phyloP scores from a whole-genome alignment of 2,888 invertebrate genomes.

The Leucoma salicis region DNA sequence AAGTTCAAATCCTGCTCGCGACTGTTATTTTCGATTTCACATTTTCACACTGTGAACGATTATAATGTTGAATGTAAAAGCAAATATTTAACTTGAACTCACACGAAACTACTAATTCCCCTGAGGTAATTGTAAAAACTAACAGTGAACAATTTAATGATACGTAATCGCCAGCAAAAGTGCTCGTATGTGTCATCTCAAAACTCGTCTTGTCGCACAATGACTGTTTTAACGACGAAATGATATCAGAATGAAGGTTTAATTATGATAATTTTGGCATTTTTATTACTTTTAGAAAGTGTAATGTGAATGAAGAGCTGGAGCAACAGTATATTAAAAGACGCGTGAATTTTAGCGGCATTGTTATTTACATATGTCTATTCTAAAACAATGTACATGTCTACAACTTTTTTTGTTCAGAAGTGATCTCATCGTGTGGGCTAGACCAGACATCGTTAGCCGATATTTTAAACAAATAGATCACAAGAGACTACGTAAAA shows the following conservation, averaged over 20 bases:
- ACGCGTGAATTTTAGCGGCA: constrained; percentile 9
- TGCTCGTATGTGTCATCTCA: constrained; percentile 27
- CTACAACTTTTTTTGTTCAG: constrained; percentile 35
- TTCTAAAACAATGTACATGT: constrained; percentile 26
- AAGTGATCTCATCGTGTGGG: constrained; percentile 56
- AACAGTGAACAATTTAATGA: constrained; percentile 41
- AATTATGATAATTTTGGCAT: constrained; percentile 29
- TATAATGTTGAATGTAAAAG: no score
- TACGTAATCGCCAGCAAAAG: constrained; percentile 30
- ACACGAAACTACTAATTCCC: constrained; percentile 16
- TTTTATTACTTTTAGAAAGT: constrained; percentile 29
- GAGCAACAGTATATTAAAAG: constrained; percentile 15
- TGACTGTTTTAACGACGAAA: constrained; percentile 27
- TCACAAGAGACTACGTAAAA: constrained; percentile 17
- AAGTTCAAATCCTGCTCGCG: no score
- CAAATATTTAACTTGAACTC: no score
- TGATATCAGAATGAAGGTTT: constrained; percentile 27
- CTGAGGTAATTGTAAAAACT: constrained; percentile 33
- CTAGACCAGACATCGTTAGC: constrained; percentile 29
- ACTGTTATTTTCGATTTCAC: no score
- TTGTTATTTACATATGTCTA: constrained; percentile 27
- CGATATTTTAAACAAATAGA: constrained; percentile 22
- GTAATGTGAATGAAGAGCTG: constrained; percentile 16
- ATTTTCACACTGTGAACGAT: no score
- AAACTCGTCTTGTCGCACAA: constrained; percentile 23